Evolutionary conservation across 2,888 invertebrate species (phyloP), one percentile per base, ranked within the genome.

Genomic region (Macrophya alboannulata): DNA sequence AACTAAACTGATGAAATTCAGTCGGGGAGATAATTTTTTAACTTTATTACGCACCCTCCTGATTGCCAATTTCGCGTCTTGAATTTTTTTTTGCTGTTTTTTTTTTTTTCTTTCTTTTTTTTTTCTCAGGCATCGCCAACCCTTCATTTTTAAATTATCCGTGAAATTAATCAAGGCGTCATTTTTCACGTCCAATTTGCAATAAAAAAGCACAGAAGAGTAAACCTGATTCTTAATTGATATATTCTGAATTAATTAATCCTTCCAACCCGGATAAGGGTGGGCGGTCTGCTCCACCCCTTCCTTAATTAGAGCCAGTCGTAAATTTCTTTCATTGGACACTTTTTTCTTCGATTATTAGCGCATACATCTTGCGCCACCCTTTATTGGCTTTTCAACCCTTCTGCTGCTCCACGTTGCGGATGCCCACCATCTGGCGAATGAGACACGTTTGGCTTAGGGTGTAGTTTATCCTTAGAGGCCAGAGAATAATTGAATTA

Each of bases 141-240:
- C 92, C 92, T 93, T 93, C 93, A 92, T 93, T 93, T 93, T 93
- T 92, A 93, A 93, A 93, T 93, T 93, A 93, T 93, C 93, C 93
- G 92, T 90, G 90, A 93, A 93, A 93, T 93, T 93, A 93, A 93
- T 93, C 93, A 93, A 93, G 93, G 93, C 93, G 92, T 93, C 93
- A 93, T 93, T 93, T 93, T 93, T 93, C 93, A 93, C 93, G 93
- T 93, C 93, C 93, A 93, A 93, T 93, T 93, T 93, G 92, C 93
- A 93, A 93, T 93, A 92, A 93, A 92, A 92, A 91, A 88, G 85
- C 90, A 91, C 90, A 88, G 91, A 91, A 91, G 91, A 92, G 91
- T 91, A 93, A 93, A 93, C 93, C 92, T 93, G 92, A 92, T 91
- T 93, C 93, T 93, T 93, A 93, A 93, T 93, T 93, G 93, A 93